phyloP scores from a whole-genome alignment of 2,888 invertebrate species.

The Andrena hattorfiana region DNA sequence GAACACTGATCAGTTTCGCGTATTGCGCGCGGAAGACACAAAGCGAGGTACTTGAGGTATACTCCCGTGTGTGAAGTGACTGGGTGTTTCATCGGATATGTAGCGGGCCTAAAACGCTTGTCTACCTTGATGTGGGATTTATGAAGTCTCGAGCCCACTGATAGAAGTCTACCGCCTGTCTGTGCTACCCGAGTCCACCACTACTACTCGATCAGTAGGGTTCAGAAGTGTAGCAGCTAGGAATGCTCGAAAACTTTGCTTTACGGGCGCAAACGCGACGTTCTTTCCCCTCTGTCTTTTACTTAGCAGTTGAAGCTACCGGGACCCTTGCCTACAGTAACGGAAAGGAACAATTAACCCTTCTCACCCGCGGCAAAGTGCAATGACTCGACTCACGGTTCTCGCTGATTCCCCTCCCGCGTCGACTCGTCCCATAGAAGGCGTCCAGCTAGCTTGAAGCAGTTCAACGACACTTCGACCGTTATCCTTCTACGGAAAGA shows the following conservation, averaged over 20 bases:
- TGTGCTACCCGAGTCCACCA: background rate
- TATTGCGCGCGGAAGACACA: background rate
- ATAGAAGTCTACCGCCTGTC: background rate
- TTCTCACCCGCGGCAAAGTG: conserved; percentile 22
- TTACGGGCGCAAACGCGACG: background rate
- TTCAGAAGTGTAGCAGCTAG: background rate
- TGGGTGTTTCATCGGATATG: no score
- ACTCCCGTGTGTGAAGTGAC: background rate
- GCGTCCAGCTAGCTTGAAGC: background rate
- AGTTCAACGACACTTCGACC: conserved; percentile 11
- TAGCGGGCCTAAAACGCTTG: background rate
- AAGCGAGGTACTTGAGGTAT: background rate
- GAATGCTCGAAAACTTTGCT: background rate
- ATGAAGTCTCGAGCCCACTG: background rate
- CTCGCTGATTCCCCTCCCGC: conserved; percentile 12
- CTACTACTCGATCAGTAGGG: background rate
- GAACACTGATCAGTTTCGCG: background rate
- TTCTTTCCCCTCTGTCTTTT: background rate
- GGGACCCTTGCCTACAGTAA: conserved; percentile 5
- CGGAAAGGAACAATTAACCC: conserved; percentile 18
- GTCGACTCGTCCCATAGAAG: conserved; percentile 39
- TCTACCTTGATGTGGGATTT: background rate
- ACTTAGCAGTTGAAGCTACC: background rate
- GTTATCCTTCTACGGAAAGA: conserved; percentile 2
- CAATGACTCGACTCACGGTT: conserved; percentile 50